These are phyloP conservation scores for Diplodus puntazzo DNA, from an alignment of 2,797 vertebrate genomes.

Conservation along the genomic window DNA sequence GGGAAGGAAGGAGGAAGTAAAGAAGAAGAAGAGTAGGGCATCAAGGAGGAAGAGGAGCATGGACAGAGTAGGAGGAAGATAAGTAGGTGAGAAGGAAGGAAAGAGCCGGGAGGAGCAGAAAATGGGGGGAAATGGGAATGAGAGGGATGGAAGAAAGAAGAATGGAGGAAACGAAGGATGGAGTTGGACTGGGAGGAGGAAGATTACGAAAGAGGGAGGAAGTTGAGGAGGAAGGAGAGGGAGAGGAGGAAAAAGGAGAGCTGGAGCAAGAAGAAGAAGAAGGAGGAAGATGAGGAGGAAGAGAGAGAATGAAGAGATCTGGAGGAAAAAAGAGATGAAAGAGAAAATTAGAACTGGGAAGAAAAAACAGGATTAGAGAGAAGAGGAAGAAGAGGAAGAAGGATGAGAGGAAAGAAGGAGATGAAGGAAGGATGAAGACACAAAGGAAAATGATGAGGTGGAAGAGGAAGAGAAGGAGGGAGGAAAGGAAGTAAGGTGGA, in stretches of 20 bases:
- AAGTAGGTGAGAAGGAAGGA: too few relatives aligned
- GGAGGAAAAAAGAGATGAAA: not conserved
- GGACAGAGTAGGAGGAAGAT: too few relatives aligned
- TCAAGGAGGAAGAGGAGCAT: too few relatives aligned
- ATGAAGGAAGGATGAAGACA: not conserved
- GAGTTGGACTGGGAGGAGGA: too few relatives aligned
- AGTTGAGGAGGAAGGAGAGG: too few relatives aligned
- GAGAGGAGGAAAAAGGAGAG: not conserved
- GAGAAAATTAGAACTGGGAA: not conserved
- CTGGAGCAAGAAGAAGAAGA: not conserved
- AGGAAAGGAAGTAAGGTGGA: not conserved
- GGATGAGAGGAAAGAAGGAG: slow-evolving; percentile 19
- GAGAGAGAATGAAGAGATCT: not conserved
- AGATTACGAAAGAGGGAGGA: too few relatives aligned
- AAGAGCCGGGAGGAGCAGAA: not conserved
- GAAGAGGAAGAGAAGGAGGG: not conserved
- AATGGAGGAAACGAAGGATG: not conserved
- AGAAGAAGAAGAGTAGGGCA: not conserved
- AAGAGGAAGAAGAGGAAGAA: slow-evolving; percentile 1
- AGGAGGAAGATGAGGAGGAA: slow-evolving; percentile 1
- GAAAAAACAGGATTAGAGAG: slow-evolving; percentile 21
- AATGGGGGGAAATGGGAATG: not conserved
- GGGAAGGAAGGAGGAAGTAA: too few relatives aligned
- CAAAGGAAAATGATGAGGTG: not conserved
- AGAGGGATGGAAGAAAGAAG: not conserved